phyloP scores from a whole-genome alignment of 1,140 invertebrate genomes.

The Leucophenga varia region DNA sequence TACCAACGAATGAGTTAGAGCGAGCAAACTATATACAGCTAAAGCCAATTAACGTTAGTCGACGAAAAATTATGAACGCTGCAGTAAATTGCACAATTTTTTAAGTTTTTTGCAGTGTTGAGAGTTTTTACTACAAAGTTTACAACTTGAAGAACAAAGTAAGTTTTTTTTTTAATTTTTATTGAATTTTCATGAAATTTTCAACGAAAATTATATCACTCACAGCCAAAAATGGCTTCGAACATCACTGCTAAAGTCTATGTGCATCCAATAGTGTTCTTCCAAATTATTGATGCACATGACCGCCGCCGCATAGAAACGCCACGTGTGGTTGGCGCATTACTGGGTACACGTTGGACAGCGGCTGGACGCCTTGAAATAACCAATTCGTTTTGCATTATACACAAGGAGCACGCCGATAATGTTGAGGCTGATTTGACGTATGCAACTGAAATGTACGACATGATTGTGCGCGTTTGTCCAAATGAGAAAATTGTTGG shows the following conservation, averaged over 20 bases:
- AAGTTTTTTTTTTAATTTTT: too few relatives aligned
- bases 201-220: too few relatives aligned
- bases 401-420: slow-evolving; percentile 24
- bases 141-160: too few relatives aligned
- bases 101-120: too few relatives aligned
- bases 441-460: slow-evolving; percentile 30
- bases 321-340: slow-evolving; percentile 27
- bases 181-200: too few relatives aligned
- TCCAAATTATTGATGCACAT: slow-evolving; percentile 36
- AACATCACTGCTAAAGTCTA: slow-evolving; percentile 23
- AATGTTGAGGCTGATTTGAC: slow-evolving; percentile 26
- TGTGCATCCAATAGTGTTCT: slow-evolving; percentile 34
- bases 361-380: slow-evolving; percentile 25
- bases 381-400: slow-evolving; percentile 27
- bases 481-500: slow-evolving; percentile 34
- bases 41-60: too few relatives aligned
- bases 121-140: too few relatives aligned
- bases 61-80: too few relatives aligned
- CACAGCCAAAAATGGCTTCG: slow-evolving; percentile 8
- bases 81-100: too few relatives aligned
- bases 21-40: too few relatives aligned
- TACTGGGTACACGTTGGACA: slow-evolving; percentile 30
- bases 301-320: slow-evolving; percentile 28
- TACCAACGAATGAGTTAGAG: too few relatives aligned
- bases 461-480: slow-evolving; percentile 28